phyloP scores from a whole-genome alignment of 2,113 vertebrate genomes.

The Tretioscincus oriximinensis region DNA sequence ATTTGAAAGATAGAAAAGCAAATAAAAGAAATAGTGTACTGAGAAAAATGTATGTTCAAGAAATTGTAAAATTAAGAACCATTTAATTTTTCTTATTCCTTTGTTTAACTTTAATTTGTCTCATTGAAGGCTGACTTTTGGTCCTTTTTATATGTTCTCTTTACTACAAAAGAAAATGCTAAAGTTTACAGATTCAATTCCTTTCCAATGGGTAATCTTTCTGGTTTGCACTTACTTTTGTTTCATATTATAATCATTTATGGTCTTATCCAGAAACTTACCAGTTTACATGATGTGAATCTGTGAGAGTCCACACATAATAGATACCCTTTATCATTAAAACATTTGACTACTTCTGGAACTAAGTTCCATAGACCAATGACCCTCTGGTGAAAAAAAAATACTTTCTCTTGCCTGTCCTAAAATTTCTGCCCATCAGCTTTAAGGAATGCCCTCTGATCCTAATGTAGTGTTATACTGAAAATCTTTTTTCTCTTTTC shows the following conservation, averaged over 20 bases:
- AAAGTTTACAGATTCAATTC: not conserved
- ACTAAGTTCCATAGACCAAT: not conserved
- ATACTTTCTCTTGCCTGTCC: too few relatives aligned
- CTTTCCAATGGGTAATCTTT: not conserved
- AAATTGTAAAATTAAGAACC: not conserved
- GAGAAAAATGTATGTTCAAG: slow-evolving; percentile 30
- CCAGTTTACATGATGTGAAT: too few relatives aligned
- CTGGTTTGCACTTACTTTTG: not conserved
- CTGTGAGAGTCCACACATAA: too few relatives aligned
- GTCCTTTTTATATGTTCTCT: not conserved
- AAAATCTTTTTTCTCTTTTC: too few relatives aligned
- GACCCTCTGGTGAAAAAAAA: not conserved
- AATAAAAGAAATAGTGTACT: slow-evolving; percentile 30
- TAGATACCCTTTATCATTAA: too few relatives aligned
- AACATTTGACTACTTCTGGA: too few relatives aligned
- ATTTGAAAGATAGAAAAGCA: slow-evolving; percentile 41
- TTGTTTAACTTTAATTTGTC: not conserved
- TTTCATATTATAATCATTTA: too few relatives aligned
- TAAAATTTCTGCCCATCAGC: too few relatives aligned
- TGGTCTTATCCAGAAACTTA: too few relatives aligned
- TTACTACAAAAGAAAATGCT: not conserved
- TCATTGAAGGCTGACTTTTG: not conserved
- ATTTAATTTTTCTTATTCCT: not conserved
- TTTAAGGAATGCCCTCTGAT: too few relatives aligned
- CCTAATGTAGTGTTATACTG: too few relatives aligned